Percentiles rank a stretch among this genome's conserved stretches.
phyloP scores from a whole-genome alignment of 2,113 vertebrate species.

The Lepisosteus oculatus region DNA sequence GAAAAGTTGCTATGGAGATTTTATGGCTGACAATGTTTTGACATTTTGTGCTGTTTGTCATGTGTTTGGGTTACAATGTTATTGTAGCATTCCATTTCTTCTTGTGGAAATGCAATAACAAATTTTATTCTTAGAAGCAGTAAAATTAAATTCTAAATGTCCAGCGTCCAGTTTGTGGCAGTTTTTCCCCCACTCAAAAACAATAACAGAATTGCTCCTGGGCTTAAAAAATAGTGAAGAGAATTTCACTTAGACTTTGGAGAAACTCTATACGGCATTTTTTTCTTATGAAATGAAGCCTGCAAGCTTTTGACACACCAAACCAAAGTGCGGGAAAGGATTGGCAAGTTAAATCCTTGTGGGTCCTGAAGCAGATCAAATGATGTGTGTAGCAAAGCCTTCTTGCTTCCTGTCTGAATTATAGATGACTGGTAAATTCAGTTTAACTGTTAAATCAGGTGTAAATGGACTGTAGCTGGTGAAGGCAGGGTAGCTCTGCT shows the following conservation, averaged over 20 bases:
- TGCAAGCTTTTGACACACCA: no score
- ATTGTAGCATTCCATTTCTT: no score
- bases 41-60: no score
- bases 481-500: neutral
- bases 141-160: no score
- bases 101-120: no score
- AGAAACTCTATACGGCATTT: neutral
- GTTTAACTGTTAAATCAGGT: slow-evolving; percentile 8
- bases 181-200: slow-evolving; percentile 3
- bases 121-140: no score
- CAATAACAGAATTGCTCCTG: neutral
- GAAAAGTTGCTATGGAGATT: no score
- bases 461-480: neutral
- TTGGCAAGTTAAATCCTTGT: neutral
- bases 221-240: neutral
- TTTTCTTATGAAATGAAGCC: neutral
- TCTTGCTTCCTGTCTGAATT: slow-evolving; percentile 2
- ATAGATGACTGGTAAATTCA: slow-evolving; percentile 5
- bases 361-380: neutral
- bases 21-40: no score
- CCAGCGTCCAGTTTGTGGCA: neutral
- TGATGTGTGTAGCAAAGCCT: neutral
- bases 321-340: neutral
- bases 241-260: neutral
- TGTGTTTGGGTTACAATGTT: no score